Evolutionary conservation across 2,888 invertebrate genomes (phyloP).

Genomic region (Athalia cordata): DNA sequence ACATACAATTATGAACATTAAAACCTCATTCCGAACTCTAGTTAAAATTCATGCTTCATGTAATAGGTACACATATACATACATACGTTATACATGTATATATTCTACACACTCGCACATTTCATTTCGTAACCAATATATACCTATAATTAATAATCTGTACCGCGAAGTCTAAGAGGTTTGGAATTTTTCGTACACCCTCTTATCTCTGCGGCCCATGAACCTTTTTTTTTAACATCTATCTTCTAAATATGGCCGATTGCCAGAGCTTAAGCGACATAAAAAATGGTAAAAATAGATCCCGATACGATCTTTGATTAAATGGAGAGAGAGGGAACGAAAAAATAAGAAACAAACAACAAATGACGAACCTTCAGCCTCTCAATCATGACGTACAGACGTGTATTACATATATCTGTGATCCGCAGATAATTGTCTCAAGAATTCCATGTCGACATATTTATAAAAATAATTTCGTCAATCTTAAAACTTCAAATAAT

Average conservation of each 20-base stretch:
- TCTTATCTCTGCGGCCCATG: neutral
- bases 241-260: conserved; percentile 22
- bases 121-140: neutral
- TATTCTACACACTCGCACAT: neutral
- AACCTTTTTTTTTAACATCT: conserved; percentile 8
- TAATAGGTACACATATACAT: conserved; percentile 21
- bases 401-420: neutral
- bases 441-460: neutral
- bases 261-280: conserved; percentile 7
- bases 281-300: conserved; percentile 38
- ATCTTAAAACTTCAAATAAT: no score
- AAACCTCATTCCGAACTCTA: no score
- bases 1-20: neutral
- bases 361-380: conserved; percentile 2
- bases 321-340: neutral
- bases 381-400: neutral
- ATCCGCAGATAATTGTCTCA: neutral
- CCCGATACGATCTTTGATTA: conserved; percentile 23
- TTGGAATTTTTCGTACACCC: conserved; percentile 4
- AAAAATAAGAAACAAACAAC: conserved; percentile 8
- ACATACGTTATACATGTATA: neutral
- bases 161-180: neutral
- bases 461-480: no score
- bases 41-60: neutral
- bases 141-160: neutral